Base-by-base conservation (phyloP, 2,113 vertebrate species). In the Chaetops frenatus region DNA sequence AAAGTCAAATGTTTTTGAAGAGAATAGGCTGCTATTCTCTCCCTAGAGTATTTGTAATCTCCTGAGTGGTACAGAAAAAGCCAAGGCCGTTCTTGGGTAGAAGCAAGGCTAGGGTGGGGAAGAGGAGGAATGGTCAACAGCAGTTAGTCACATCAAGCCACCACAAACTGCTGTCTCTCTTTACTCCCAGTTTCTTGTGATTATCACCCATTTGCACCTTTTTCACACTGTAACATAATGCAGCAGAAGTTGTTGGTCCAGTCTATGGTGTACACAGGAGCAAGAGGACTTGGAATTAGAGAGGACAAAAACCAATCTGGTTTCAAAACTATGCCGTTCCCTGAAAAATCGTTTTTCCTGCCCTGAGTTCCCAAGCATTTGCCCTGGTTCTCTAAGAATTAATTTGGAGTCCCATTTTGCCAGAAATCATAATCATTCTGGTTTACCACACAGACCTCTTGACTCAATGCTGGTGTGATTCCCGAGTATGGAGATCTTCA, bases 391-490 rank as follows among this genome's bases (percentile, higher is more conserved):
- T 70, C 67, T 64, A 38, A 82, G 51, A 74, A 66, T 69, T 87
- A 77, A 96, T 44, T 17, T 47, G 51, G 38, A 96, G 78, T 95
- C 70, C 69, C 36, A 71, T 56, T 67, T 91, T 61, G 76, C 47
- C 54, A 89, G 85, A 90, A 94, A 88, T 65, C 57, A 70, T 48
- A 78, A 62, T 56, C 60, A 11, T 81, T 92, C 77, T 60, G 83
- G 47, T 92, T 66, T 87, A 66, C 70, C 69, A 86, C 60, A 84
- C 84, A 95, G 92, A 97, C 77, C 72, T 94, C 94, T 90, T 61
- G 45, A 94, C 83, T 93, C 88, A 86, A 86, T 67, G 86, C 81
- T 86, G 94, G 73, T 86, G 67, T 66, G 74, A 86, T 89, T 95
- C 83, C 91, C 36, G 8, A 88, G 72, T 86, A 51, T 31, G 73